Conservation (phyloP, 2,888 invertebrate species). For the Lamproptera curius region DNA sequence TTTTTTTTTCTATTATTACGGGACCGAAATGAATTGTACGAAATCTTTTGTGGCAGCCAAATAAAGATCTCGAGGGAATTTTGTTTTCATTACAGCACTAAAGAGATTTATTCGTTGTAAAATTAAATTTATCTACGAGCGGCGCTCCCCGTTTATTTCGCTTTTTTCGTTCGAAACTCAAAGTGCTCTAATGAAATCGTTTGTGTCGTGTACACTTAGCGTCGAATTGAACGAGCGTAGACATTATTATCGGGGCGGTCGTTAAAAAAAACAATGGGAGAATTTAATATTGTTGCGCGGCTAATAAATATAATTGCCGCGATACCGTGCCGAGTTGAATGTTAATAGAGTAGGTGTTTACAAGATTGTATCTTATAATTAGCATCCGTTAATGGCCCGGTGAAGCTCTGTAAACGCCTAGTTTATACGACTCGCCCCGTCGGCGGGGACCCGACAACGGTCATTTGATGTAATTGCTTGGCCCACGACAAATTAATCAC, state of each 20-base stretch:
- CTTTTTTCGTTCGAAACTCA: conserved; percentile 15
- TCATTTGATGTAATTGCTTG: conserved; percentile 61
- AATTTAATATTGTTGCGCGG: conserved; percentile 19
- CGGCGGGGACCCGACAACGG: conserved; percentile 40
- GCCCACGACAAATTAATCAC: conserved; percentile 65
- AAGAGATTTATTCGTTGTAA: conserved; percentile 58
- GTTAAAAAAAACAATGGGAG: conserved; percentile 18
- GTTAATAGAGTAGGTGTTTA: conserved; percentile 43
- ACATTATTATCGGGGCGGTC: neutral
- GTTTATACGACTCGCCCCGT: conserved; percentile 47
- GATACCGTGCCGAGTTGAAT: conserved; percentile 17
- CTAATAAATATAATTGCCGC: conserved; percentile 14
- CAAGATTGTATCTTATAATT: conserved; percentile 59
- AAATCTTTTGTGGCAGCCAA: conserved; percentile 68
- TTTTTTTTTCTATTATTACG: no score
- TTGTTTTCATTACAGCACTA: conserved; percentile 56
- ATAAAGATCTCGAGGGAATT: conserved; percentile 61
- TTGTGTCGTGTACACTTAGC: conserved; percentile 6
- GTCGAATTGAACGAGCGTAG: neutral
- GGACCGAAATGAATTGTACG: conserved; percentile 70
- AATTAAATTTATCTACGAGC: conserved; percentile 42
- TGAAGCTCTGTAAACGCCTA: conserved; percentile 50
- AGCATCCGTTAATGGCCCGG: conserved; percentile 58
- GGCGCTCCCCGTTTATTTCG: conserved; percentile 33
- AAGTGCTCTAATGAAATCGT: conserved; percentile 17